Evolutionary conservation across 2,888 invertebrate genomes (phyloP).

Genomic region (Yponomeuta malinellus): DNA sequence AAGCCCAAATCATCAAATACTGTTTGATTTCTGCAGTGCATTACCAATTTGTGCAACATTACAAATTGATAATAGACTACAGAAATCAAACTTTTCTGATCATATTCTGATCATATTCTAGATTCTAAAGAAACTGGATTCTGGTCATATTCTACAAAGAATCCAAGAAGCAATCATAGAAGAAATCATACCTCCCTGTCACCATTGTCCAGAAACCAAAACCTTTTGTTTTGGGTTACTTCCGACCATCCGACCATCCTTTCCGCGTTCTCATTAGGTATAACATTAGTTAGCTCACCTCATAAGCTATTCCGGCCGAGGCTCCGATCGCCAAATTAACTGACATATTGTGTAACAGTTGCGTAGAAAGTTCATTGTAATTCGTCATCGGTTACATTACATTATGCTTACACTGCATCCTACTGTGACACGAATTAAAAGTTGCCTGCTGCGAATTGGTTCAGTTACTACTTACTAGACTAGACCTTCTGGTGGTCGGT

Average conservation of each 20-base stretch:
- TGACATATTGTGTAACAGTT: neutral
- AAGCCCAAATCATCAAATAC: no score
- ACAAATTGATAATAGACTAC: no score
- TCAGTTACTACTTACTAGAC: neutral
- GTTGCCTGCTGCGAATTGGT: neutral
- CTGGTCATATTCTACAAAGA: neutral
- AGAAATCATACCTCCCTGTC: no score
- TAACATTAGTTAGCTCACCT: neutral
- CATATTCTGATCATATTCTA: no score
- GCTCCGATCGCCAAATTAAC: conserved; percentile 6
- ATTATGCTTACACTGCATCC: conserved; percentile 4
- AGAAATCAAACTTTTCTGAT: no score
- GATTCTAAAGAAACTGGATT: neutral
- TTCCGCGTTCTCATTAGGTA: neutral
- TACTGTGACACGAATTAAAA: neutral
- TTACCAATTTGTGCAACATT: no score
- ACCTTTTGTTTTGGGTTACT: neutral
- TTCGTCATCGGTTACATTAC: conserved; percentile 2
- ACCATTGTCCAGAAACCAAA: neutral
- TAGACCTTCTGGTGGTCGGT: no score
- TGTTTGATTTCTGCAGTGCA: no score
- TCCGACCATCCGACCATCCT: neutral
- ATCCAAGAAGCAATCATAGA: neutral
- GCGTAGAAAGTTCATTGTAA: conserved; percentile 9
- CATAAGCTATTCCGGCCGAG: neutral